Evolutionary conservation across 2,113 vertebrate species (phyloP).

Genomic region (Electrona antarctica): DNA sequence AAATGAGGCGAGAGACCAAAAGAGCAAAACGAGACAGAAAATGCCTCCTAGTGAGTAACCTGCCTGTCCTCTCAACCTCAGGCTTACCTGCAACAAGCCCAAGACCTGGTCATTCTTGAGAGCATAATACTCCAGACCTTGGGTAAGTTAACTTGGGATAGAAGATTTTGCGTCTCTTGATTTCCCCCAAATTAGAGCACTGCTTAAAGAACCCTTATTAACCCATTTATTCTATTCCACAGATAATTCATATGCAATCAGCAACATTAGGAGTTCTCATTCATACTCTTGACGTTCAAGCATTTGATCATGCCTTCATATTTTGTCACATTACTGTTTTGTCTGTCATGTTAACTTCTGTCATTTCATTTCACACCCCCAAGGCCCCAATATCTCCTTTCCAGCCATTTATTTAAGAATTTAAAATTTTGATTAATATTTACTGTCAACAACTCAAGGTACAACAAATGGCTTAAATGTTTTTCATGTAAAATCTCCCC

Average conservation of each 20-base stretch:
- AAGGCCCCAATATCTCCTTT: neutral
- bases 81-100: constrained; percentile 99
- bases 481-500: constrained; percentile 16
- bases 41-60: constrained; percentile 84
- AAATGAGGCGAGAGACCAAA: constrained; percentile 27
- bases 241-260: constrained; percentile 50
- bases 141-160: constrained; percentile 96
- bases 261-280: constrained; percentile 45
- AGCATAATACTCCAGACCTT: constrained; percentile 99
- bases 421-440: constrained; percentile 2
- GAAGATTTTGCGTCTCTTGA: constrained; percentile 70
- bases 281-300: constrained; percentile 25
- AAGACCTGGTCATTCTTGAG: constrained; percentile 99
- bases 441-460: neutral
- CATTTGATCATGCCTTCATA: neutral
- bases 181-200: constrained; percentile 62
- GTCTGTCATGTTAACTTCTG: constrained; percentile 20
- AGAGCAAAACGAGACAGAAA: constrained; percentile 54
- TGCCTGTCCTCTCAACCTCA: constrained; percentile 90
- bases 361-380: constrained; percentile 23
- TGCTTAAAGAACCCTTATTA: constrained; percentile 60
- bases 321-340: constrained; percentile 5
- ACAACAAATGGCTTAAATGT: constrained; percentile 10
- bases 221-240: constrained; percentile 61
- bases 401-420: constrained; percentile 12